Evolutionary conservation across 2,113 vertebrate species (phyloP).

Genomic region (Phaethon lepturus): DNA sequence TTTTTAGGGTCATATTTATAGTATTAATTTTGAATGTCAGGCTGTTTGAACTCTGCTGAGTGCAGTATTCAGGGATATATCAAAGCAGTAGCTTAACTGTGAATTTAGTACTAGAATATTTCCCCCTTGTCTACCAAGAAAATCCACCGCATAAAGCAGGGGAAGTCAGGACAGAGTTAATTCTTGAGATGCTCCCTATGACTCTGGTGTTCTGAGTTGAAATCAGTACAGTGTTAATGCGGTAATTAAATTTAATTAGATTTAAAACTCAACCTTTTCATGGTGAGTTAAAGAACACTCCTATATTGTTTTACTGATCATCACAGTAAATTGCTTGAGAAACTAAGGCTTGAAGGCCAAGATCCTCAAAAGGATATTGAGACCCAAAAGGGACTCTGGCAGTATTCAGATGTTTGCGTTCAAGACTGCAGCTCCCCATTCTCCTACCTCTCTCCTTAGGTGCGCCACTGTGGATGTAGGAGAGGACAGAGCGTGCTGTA

Average conservation of each 20-base stretch:
- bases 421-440: not conserved
- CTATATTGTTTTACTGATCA: constrained; percentile 1
- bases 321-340: not conserved
- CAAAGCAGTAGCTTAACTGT: not conserved
- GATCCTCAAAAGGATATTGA: not conserved
- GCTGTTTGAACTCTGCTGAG: constrained; percentile 21
- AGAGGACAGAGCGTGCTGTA: not conserved
- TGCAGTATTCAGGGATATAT: not conserved
- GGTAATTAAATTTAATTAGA: constrained; percentile 68
- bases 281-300: constrained; percentile 18
- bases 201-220: not conserved
- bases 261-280: constrained; percentile 61
- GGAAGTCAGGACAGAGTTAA: constrained; percentile 32
- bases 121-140: not conserved
- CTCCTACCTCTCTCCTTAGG: not conserved
- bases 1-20: constrained; percentile 45
- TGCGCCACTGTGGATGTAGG: not conserved
- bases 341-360: not conserved
- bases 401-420: not conserved
- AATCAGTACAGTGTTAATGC: constrained; percentile 31
- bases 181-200: not conserved
- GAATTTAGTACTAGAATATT: not conserved
- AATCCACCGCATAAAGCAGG: not conserved
- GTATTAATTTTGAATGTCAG: constrained; percentile 48
- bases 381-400: not conserved